A percentile compares a stretch with the other conserved stretches of the same genome.
Conservation (phyloP, 2,888 invertebrate species). For the Erannis defoliaria region DNA sequence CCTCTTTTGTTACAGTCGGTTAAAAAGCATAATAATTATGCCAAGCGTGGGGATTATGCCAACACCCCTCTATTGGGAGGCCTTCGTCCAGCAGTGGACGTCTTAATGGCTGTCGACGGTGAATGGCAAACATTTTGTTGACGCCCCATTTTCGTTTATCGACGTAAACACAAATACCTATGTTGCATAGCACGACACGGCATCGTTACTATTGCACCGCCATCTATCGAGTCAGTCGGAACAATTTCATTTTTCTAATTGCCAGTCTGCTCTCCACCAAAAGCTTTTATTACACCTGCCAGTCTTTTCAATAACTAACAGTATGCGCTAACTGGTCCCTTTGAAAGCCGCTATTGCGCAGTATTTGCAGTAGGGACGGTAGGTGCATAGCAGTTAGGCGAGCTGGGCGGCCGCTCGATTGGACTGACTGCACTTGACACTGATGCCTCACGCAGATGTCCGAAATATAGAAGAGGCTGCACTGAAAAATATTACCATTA, state of each 20-base stretch:
- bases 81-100: too few relatives aligned
- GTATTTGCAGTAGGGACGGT: conserved; percentile 8
- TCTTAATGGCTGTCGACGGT: too few relatives aligned
- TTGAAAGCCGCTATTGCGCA: conserved; percentile 6
- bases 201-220: too few relatives aligned
- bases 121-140: too few relatives aligned
- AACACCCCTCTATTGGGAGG: too few relatives aligned
- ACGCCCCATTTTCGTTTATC: too few relatives aligned
- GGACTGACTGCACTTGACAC: conserved; percentile 34
- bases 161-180: too few relatives aligned
- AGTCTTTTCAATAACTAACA: not conserved
- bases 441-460: conserved; percentile 16
- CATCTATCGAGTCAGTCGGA: not conserved
- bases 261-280: not conserved
- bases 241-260: not conserved
- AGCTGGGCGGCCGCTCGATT: conserved; percentile 18
- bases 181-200: too few relatives aligned
- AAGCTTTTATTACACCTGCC: not conserved
- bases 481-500: not conserved
- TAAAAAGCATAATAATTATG: too few relatives aligned
- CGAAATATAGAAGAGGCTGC: not conserved
- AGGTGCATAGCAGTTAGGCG: conserved; percentile 27
- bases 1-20: too few relatives aligned
- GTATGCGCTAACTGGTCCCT: not conserved
- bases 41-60: too few relatives aligned